Conservation (phyloP, 1,140 invertebrate genomes). For the Polypedilum vanderplanki region DNA sequence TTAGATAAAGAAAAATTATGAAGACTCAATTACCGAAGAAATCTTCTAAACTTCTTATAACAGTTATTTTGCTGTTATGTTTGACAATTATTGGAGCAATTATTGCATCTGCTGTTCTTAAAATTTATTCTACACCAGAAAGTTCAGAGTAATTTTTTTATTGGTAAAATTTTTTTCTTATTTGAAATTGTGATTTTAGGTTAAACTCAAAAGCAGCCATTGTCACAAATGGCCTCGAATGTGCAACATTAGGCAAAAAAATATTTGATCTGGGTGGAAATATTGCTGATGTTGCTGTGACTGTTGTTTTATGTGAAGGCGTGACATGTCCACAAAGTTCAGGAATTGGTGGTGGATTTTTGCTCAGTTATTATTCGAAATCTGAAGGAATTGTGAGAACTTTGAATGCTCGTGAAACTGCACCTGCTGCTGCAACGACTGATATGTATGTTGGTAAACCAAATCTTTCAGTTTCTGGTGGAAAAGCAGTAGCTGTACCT, state of each 20-base stretch:
- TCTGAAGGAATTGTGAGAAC: constrained; percentile 43
- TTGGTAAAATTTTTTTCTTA: too few relatives aligned
- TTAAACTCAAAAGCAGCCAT: not conserved
- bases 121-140: too few relatives aligned
- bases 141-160: too few relatives aligned
- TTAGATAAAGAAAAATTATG: too few relatives aligned
- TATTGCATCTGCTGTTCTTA: too few relatives aligned
- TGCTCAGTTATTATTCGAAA: constrained; percentile 68
- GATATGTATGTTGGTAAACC: constrained; percentile 53
- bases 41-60: too few relatives aligned
- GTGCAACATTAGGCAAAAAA: not conserved
- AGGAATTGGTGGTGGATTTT: constrained; percentile 63
- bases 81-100: too few relatives aligned
- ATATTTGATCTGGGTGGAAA: constrained; percentile 57
- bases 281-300: constrained; percentile 77
- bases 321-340: constrained; percentile 64
- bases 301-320: constrained; percentile 73
- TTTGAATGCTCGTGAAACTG: constrained; percentile 64
- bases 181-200: too few relatives aligned
- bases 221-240: constrained; percentile 1
- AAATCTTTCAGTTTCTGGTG: constrained; percentile 49
- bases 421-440: constrained; percentile 49
- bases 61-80: too few relatives aligned
- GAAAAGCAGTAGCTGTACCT: constrained; percentile 71
- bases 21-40: too few relatives aligned